Conservation (phyloP, 2,113 vertebrate species). For the human region GRCh38 chr5:135257001-135257500, state of each 20-base stretch:
- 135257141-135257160: not conserved
- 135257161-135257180: conserved; percentile 16
- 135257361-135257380: not conserved
- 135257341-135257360: not conserved
- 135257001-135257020: not conserved
- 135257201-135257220: not conserved
- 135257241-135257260: not conserved
- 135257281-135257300: not conserved
- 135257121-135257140: not conserved
- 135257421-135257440: conserved; percentile 1
- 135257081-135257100: not conserved
- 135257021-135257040: not conserved
- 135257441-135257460: not conserved
- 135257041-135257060: not conserved
- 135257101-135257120: not conserved
- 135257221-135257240: not conserved
- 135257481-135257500: not conserved
- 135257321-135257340: not conserved
- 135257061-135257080: not conserved
- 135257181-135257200: not conserved
- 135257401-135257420: not conserved
- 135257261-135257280: not conserved
- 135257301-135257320: not conserved
- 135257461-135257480: not conserved
- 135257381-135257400: conserved; percentile 1